Evolutionary conservation across 2,797 vertebrate species (phyloP), one percentile per base, ranked within the genome.

Genomic region (Lepilemur septentrionalis): DNA sequence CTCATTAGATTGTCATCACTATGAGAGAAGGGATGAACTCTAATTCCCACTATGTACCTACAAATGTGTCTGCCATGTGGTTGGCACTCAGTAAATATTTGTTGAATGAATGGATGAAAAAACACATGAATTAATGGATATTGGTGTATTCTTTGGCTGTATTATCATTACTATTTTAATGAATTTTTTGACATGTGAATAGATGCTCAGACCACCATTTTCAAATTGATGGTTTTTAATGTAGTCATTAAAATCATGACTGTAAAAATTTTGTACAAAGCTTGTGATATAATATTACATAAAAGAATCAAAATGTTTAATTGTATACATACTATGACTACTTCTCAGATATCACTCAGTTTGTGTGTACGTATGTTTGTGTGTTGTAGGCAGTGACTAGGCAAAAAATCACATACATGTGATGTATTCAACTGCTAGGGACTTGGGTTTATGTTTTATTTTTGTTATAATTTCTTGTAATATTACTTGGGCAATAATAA

Each of bases 401-500:
- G 15, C 46, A 79, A 59, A 87, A 93, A 69, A 65, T 50, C 65
- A 82, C 48, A 79, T 43, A 73, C 70, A 87, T 87, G 81, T 84
- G 84, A 81, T 91, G 28, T 90, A 32, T 79, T 92, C 20, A 87
- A 73, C 70, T 87, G 57, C 59, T 95, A 80, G 30, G 5, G 4
- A 32, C 73, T 65, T 73, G 2, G 46, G 48, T 80, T 95, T 78
- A 80, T 84, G 11, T 75, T 96, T 96, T 83, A 12, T 65, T 82
- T 91, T 63, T 76, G 52, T 90, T 96, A 93, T 38, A 80, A 84
- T 84, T 96, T 95, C 17, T 69, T 92, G 0, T 84, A 94, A 86
- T 78, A 92, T 90, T 90, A 96, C 73, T 95, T 97, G 20, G 84
- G 13, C 70, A 90, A 59, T 61, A 96, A 94, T 59, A 94, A 95